These are phyloP conservation scores for Chouioia cunea DNA, from an alignment of 2,888 invertebrate genomes.

Conservation along the genomic window DNA sequence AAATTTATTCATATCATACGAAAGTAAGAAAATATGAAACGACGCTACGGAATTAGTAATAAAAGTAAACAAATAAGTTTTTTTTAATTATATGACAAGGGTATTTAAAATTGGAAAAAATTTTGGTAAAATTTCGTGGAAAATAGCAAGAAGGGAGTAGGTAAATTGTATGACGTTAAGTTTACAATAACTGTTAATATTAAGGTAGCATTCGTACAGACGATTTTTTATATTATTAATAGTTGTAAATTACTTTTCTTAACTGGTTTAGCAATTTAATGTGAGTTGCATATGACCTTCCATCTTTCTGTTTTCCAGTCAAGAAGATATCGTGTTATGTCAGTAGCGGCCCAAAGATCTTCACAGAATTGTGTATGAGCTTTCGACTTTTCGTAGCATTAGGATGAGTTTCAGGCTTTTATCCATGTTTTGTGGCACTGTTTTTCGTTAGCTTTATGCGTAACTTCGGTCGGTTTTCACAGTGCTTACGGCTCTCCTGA, in stretches of 20 bases:
- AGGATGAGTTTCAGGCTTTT: constrained; percentile 55
- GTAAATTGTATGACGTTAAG: constrained; percentile 57
- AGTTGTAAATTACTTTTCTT: constrained; percentile 64
- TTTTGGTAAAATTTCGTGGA: constrained; percentile 40
- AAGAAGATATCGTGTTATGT: constrained; percentile 56
- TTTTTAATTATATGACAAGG: constrained; percentile 59
- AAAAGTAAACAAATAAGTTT: constrained; percentile 61
- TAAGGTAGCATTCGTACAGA: constrained; percentile 67
- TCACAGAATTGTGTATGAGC: constrained; percentile 56
- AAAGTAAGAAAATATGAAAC: constrained; percentile 69
- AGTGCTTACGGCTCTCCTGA: constrained; percentile 66
- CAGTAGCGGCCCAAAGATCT: constrained; percentile 58
- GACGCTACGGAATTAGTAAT: constrained; percentile 64
- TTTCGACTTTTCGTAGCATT: constrained; percentile 57
- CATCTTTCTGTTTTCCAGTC: constrained; percentile 55
- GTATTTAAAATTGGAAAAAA: constrained; percentile 44
- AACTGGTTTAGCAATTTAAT: constrained; percentile 55
- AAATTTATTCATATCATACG: constrained; percentile 63
- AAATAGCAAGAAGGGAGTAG: constrained; percentile 49
- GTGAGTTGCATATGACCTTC: constrained; percentile 58
- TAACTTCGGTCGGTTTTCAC: constrained; percentile 64
- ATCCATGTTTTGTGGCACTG: constrained; percentile 63
- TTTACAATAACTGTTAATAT: constrained; percentile 67
- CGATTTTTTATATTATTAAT: constrained; percentile 64
- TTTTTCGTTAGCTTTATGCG: constrained; percentile 63